Base-by-base conservation (phyloP, 2,797 vertebrate species). In the Harpagifer antarcticus region DNA sequence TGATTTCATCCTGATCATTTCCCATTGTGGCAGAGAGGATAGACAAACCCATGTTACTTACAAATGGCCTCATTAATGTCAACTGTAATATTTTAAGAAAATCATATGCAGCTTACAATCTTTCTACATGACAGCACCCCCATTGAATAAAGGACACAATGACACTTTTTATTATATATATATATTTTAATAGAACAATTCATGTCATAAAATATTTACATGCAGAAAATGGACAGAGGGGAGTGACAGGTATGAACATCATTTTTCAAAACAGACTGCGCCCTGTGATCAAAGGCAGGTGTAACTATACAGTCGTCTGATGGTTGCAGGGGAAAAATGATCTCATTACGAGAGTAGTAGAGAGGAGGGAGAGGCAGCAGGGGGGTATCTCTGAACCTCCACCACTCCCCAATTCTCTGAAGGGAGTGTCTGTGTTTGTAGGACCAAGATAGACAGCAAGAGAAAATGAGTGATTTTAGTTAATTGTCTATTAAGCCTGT, bases 161-260 rank as follows among this genome's bases (percentile, higher is more conserved):
- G 61, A 69, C 68, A 72, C 58, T 50, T 71, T 89, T 70, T 86
- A 81, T 90, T 79, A 86, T 86, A 84, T 82, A 84, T 82, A 86
- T 83, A 76, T 77, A 72, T 83, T 92, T 93, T 92, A 92, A 89
- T 92, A 85, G 88, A 86, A 89, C 83, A 88, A 84, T 89, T 90
- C 77, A 86, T 79, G 64, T 89, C 85, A 88, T 93, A 81, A 93
- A 92, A 93, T 92, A 92, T 93, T 89, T 93, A 93, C 90, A 92
- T 86, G 85, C 85, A 81, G 68, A 85, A 76, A 88, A 84, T 77
- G 63, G 89, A 84, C 82, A 81, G 70, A 81, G 60, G 23, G 61
- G 82, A 77, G 78, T 83, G 82, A 92, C 88, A 83, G 86, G 91
- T 89, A 90, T 84, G 89, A 59, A 56, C 74, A 81, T 90, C 87